Evolutionary conservation across 2,888 invertebrate species (phyloP).

Genomic region (Oscheius sp.): DNA sequence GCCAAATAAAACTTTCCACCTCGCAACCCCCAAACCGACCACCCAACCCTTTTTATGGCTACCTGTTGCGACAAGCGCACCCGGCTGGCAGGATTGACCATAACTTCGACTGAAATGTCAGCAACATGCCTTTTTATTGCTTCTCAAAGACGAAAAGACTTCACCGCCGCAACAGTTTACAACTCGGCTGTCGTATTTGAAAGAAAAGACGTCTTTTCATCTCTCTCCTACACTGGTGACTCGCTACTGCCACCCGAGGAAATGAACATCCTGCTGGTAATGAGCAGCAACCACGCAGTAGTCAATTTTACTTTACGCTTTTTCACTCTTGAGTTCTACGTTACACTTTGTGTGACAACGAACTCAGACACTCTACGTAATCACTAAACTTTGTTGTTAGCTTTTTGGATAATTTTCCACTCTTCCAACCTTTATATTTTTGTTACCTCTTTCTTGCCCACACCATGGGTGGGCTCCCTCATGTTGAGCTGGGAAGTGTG

Average conservation of each 20-base stretch:
- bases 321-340: neutral
- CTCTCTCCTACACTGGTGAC: neutral
- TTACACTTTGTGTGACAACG: neutral
- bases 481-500: too few relatives aligned
- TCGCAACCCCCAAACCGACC: neutral
- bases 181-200: neutral
- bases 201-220: neutral
- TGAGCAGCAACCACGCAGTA: conserved; percentile 3
- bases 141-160: neutral
- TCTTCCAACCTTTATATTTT: too few relatives aligned
- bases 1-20: conserved; percentile 9
- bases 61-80: conserved; percentile 14
- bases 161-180: conserved; percentile 1
- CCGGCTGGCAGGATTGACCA: conserved; percentile 12
- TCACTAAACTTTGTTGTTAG: too few relatives aligned
- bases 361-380: neutral
- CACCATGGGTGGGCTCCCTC: too few relatives aligned
- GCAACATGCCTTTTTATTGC: conserved; percentile 1
- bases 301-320: neutral
- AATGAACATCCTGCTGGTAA: conserved; percentile 9
- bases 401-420: too few relatives aligned
- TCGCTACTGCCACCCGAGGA: neutral
- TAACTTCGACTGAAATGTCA: conserved; percentile 22
- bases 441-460: too few relatives aligned
- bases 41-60: conserved; percentile 25